A percentile compares a stretch with the other conserved stretches of the same genome.
Evolutionary conservation across 2,888 invertebrate genomes (phyloP).

Genomic region (Gnatocerus cornutus): DNA sequence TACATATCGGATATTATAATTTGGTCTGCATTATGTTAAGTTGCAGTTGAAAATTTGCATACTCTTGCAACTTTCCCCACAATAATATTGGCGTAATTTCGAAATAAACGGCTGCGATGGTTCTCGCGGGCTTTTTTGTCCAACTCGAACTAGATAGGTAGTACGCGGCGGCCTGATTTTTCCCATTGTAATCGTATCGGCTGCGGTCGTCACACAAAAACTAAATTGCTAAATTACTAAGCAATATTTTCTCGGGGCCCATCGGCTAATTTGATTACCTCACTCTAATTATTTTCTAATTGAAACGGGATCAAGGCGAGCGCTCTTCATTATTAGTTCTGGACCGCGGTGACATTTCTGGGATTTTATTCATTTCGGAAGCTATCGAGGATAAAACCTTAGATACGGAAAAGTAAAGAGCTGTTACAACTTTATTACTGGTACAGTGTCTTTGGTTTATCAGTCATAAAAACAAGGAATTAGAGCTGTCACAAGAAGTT

Average conservation of each 20-base stretch:
- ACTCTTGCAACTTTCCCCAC: conserved; percentile 5
- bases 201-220: conserved; percentile 55
- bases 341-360: conserved; percentile 57
- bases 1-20: conserved; percentile 10
- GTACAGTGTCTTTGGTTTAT: too few species aligned
- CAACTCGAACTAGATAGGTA: conserved; percentile 21
- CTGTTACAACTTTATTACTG: too few species aligned
- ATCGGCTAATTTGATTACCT: conserved; percentile 64
- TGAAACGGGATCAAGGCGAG: conserved; percentile 52
- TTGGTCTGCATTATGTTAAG: conserved; percentile 17
- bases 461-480: too few species aligned
- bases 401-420: too few species aligned
- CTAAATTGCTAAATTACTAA: conserved; percentile 66
- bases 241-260: conserved; percentile 62
- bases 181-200: conserved; percentile 48
- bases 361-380: conserved; percentile 58
- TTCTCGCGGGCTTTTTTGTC: conserved; percentile 14
- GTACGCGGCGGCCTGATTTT: conserved; percentile 40
- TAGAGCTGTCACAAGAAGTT: too few species aligned
- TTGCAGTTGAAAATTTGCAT: conserved; percentile 17
- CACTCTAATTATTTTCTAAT: conserved; percentile 64
- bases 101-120: conserved; percentile 6
- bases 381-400: too few species aligned
- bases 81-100: conserved; percentile 4
- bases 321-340: conserved; percentile 6